Percentiles rank a stretch among this genome's conserved stretches.
These are phyloP conservation scores for Gonatopus flavifemur DNA, from an alignment of 1,140 invertebrate genomes.

Conservation along the genomic window DNA sequence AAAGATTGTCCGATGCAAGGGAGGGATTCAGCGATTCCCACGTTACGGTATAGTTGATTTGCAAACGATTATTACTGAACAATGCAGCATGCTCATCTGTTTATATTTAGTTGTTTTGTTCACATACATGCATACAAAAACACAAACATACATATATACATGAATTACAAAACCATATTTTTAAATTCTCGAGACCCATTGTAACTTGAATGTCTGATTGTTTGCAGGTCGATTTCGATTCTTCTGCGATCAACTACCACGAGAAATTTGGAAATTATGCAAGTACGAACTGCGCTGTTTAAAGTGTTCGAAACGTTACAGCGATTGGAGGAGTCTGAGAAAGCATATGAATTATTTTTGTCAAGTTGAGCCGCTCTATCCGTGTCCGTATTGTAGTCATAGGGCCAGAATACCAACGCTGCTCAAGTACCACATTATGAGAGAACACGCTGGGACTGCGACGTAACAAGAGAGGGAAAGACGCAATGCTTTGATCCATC, in stretches of 20 bases:
- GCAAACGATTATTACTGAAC: too few relatives aligned
- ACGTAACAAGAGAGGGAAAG: too few relatives aligned
- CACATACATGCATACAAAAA: not conserved
- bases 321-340: constrained; percentile 46
- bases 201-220: constrained; percentile 11
- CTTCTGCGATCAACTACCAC: constrained; percentile 40
- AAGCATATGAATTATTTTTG: constrained; percentile 60
- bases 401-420: constrained; percentile 40
- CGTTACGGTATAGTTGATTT: too few relatives aligned
- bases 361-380: constrained; percentile 54
- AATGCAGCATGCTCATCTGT: too few relatives aligned
- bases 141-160: not conserved
- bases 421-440: constrained; percentile 40
- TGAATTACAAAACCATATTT: not conserved
- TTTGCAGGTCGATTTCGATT: constrained; percentile 26
- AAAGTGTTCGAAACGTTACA: constrained; percentile 41
- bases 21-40: too few relatives aligned
- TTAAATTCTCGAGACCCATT: too few relatives aligned
- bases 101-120: too few relatives aligned
- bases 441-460: constrained; percentile 18
- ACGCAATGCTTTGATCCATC: too few relatives aligned
- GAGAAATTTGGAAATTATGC: constrained; percentile 38
- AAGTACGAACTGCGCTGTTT: constrained; percentile 39
- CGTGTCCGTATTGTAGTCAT: constrained; percentile 51
- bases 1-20: too few relatives aligned